Evolutionary conservation across 2,888 invertebrate species (phyloP).

Genomic region (Dynastes grantii): DNA sequence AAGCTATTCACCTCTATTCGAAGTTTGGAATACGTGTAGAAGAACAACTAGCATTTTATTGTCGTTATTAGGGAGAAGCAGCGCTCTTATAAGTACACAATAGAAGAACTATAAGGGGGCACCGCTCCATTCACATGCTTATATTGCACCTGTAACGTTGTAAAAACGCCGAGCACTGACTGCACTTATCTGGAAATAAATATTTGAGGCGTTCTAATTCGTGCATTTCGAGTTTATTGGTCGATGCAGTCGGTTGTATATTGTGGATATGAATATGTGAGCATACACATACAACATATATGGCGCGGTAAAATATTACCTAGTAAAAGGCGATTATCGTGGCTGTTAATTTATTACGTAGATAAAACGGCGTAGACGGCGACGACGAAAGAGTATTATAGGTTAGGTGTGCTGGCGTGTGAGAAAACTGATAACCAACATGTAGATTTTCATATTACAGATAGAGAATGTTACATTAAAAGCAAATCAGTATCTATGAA

Average conservation of each 20-base stretch:
- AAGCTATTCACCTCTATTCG: too few relatives aligned
- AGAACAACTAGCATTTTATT: too few relatives aligned
- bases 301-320: neutral
- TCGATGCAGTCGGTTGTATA: neutral
- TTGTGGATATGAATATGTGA: neutral
- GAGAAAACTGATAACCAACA: too few relatives aligned
- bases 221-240: constrained; percentile 15
- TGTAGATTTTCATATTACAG: too few relatives aligned
- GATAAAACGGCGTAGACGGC: constrained; percentile 10
- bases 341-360: constrained; percentile 16
- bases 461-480: too few relatives aligned
- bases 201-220: constrained; percentile 3
- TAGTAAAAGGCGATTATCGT: constrained; percentile 12
- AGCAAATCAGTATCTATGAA: too few relatives aligned
- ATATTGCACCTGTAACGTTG: constrained; percentile 19
- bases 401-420: too few relatives aligned
- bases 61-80: too few relatives aligned
- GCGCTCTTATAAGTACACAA: too few relatives aligned
- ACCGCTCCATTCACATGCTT: constrained; percentile 7
- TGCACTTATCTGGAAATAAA: constrained; percentile 17
- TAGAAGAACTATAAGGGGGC: too few relatives aligned
- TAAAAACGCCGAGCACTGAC: neutral
- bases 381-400: neutral
- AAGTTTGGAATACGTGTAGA: too few relatives aligned
- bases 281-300: neutral